These are phyloP conservation scores for Sinocyclocheilus anshuiensis DNA, from an alignment of 2,113 vertebrate species.

Conservation along the genomic window DNA sequence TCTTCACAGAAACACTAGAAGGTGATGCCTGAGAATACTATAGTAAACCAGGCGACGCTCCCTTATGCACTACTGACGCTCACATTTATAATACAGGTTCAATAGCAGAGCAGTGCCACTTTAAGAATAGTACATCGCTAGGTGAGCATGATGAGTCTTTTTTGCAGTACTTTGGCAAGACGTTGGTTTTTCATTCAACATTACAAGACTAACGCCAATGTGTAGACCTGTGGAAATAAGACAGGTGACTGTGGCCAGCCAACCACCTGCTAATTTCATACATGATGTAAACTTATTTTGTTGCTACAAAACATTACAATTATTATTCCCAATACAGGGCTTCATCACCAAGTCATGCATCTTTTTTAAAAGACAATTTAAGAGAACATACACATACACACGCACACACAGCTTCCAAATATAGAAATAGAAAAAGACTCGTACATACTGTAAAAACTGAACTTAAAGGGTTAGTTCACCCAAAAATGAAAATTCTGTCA, in stretches of 20 bases:
- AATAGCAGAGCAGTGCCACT: neutral
- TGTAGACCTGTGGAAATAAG: neutral
- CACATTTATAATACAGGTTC: neutral
- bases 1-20: neutral
- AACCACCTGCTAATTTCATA: constrained; percentile 56
- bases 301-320: constrained; percentile 4
- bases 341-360: neutral
- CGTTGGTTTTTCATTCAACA: neutral
- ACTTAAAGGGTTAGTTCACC: neutral
- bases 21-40: neutral
- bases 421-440: neutral
- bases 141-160: neutral
- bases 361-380: neutral
- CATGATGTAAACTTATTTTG: constrained; percentile 23
- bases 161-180: constrained; percentile 11
- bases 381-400: neutral
- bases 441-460: neutral
- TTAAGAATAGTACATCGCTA: neutral
- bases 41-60: constrained; percentile 1
- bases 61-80: neutral
- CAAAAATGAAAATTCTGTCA: no score
- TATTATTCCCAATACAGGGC: neutral
- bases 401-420: neutral
- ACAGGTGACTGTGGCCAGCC: constrained; percentile 70
- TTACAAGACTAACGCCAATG: constrained; percentile 9